phyloP scores from a whole-genome alignment of 1,140 invertebrate genomes.

The Augochlora pura region DNA sequence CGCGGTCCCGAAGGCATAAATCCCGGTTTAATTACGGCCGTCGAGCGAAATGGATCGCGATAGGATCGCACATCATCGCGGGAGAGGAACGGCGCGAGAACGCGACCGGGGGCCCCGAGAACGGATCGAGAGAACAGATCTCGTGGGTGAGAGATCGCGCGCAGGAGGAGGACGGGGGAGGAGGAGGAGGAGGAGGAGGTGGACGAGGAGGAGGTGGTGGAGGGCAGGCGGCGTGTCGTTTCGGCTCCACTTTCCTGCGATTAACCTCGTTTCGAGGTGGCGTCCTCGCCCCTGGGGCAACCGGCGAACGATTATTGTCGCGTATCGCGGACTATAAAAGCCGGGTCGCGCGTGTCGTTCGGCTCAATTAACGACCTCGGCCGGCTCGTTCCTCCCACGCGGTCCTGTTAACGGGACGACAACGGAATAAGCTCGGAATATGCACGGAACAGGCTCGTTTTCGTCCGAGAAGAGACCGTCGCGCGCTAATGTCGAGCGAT shows the following conservation, averaged over 20 bases:
- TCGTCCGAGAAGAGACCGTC: too few relatives aligned
- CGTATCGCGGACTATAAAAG: slow-evolving; percentile 38
- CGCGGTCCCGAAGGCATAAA: slow-evolving; percentile 4
- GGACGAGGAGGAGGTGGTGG: too few relatives aligned
- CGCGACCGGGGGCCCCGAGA: background rate
- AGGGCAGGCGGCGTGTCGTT: background rate
- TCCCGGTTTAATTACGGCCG: slow-evolving; percentile 27
- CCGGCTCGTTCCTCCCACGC: slow-evolving; percentile 8
- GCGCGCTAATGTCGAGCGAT: background rate
- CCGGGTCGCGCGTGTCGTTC: slow-evolving; percentile 9
- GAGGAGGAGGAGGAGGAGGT: too few relatives aligned
- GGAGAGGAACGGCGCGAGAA: background rate
- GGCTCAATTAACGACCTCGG: slow-evolving; percentile 35
- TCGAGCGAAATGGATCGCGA: slow-evolving; percentile 24
- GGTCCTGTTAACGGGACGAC: background rate
- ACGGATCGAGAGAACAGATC: background rate
- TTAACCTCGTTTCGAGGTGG: slow-evolving; percentile 73
- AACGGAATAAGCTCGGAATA: too few relatives aligned
- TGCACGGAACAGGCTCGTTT: slow-evolving; percentile 28
- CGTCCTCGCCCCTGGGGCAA: slow-evolving; percentile 66
- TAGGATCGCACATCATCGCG: slow-evolving; percentile 13
- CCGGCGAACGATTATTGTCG: slow-evolving; percentile 57
- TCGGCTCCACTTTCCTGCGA: slow-evolving; percentile 35
- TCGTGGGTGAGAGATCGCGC: slow-evolving; percentile 21
- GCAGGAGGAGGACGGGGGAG: too few relatives aligned